Evolutionary conservation across 2,113 vertebrate species (phyloP).

Genomic region (Paradoxurus hermaphroditus): DNA sequence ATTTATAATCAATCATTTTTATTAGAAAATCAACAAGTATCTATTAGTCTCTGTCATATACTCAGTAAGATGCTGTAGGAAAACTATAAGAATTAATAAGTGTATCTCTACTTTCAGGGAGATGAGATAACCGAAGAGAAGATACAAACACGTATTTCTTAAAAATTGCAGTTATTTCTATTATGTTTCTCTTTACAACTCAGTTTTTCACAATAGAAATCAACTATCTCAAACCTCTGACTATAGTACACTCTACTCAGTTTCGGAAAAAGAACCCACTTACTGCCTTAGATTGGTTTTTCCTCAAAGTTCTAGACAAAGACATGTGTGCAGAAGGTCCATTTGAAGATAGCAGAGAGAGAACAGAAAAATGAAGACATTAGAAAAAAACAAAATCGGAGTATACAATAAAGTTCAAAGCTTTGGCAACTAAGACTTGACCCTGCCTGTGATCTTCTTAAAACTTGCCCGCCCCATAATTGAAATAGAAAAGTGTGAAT

Average conservation of each 20-base stretch:
- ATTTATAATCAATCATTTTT: not conserved
- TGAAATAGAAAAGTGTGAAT: not conserved
- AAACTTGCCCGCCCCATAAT: accelerated
- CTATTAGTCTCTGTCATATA: not conserved
- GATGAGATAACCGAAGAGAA: not conserved
- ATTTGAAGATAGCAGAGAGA: not conserved
- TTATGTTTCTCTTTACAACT: not conserved
- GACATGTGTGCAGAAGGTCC: accelerated
- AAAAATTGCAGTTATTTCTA: not conserved
- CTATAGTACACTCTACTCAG: accelerated
- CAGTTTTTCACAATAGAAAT: not conserved
- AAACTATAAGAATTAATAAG: not conserved
- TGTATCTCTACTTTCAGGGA: not conserved
- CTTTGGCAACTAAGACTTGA: not conserved
- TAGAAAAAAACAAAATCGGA: not conserved
- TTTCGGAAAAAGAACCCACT: not conserved
- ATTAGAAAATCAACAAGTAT: not conserved
- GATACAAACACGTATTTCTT: not conserved
- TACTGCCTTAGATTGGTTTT: not conserved
- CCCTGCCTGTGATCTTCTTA: not conserved
- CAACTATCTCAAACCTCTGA: not conserved
- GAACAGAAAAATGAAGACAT: not conserved
- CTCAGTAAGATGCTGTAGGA: not conserved
- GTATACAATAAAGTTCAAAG: not conserved
- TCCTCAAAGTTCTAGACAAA: not conserved